Percentiles rank a stretch among this genome's conserved stretches.
Evolutionary conservation across 2,888 invertebrate species (phyloP).

Genomic region (Tetragonisca angustula): DNA sequence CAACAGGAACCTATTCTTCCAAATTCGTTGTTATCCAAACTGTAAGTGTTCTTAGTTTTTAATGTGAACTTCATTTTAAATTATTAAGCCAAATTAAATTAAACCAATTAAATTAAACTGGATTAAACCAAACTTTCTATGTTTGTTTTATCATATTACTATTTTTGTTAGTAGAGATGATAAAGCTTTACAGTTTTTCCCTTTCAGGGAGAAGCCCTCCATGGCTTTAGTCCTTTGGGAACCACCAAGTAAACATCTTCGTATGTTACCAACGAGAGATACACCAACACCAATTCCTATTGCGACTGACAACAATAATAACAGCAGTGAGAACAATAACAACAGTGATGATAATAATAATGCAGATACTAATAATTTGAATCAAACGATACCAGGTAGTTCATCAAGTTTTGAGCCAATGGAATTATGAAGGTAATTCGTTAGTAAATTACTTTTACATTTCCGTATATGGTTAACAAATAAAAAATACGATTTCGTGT

Average conservation of each 20-base stretch:
- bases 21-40: slow-evolving; percentile 86
- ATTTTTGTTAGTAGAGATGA: slow-evolving; percentile 21
- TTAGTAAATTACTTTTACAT: slow-evolving; percentile 32
- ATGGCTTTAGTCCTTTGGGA: slow-evolving; percentile 93
- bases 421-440: slow-evolving; percentile 77
- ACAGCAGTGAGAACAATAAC: slow-evolving; percentile 67
- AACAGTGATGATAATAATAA: slow-evolving; percentile 67
- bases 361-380: slow-evolving; percentile 77
- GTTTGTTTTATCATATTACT: not conserved
- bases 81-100: no score
- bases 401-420: slow-evolving; percentile 77
- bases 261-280: slow-evolving; percentile 71
- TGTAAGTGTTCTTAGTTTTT: slow-evolving; percentile 72
- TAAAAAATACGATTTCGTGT: slow-evolving; percentile 26
- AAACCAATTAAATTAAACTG: not conserved
- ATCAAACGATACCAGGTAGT: slow-evolving; percentile 70
- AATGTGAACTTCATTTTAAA: no score
- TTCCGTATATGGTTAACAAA: slow-evolving; percentile 38
- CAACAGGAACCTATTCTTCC: slow-evolving; percentile 89
- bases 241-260: slow-evolving; percentile 87
- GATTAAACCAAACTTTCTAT: no score
- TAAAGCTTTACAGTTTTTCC: slow-evolving; percentile 70
- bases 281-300: slow-evolving; percentile 68
- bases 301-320: slow-evolving; percentile 69
- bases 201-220: slow-evolving; percentile 88